phyloP scores from a whole-genome alignment of 1,140 invertebrate genomes.

The Plectrocnemia conspersa region DNA sequence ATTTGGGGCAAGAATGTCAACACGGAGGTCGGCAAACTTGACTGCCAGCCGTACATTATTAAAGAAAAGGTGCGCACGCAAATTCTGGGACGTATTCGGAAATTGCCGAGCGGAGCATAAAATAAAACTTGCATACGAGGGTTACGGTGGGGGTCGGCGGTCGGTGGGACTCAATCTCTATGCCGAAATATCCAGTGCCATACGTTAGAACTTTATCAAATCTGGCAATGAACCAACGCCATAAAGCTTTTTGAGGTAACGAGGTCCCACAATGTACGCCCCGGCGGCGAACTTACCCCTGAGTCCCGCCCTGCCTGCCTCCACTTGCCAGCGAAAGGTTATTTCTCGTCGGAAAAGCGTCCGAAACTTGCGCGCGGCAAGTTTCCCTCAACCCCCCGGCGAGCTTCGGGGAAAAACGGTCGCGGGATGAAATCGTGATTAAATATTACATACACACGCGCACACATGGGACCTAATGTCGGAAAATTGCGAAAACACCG shows the following conservation, averaged over 20 bases:
- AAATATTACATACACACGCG: conserved; percentile 2
- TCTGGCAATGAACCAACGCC: conserved; percentile 14
- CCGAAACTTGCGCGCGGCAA: conserved; percentile 1
- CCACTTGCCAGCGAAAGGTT: no score
- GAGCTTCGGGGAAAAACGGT: conserved; percentile 8
- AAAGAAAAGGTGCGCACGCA: no score
- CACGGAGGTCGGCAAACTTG: no score
- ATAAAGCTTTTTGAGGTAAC: conserved; percentile 13
- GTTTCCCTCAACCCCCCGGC: background rate
- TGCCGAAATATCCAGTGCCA: conserved; percentile 5
- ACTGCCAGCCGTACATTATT: no score
- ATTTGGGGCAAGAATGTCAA: no score
- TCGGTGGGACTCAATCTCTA: background rate
- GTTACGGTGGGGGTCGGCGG: background rate
- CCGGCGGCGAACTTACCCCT: background rate
- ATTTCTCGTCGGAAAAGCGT: background rate
- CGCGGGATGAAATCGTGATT: conserved; percentile 6
- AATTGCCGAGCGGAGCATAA: conserved; percentile 7
- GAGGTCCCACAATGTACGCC: background rate
- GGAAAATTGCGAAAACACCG: background rate
- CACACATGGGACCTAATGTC: background rate
- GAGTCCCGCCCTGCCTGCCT: background rate
- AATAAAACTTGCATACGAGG: conserved; percentile 3
- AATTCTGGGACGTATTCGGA: no score
- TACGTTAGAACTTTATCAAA: conserved; percentile 18